Evolutionary conservation across 2,797 vertebrate species (phyloP).

Genomic region (Miopithecus talapoin): DNA sequence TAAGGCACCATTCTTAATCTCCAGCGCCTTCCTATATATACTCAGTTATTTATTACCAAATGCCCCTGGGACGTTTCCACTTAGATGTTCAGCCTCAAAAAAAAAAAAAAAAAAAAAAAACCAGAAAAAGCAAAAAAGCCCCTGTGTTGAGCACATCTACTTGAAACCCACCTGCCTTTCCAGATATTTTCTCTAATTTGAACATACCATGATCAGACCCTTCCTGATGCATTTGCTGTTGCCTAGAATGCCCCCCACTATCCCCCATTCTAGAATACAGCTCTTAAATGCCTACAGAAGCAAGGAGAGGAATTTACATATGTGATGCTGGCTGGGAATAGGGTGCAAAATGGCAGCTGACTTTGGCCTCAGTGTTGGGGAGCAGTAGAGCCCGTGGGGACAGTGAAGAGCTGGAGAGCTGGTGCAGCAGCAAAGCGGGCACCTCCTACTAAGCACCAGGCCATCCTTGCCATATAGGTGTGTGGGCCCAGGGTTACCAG

Average conservation of each 20-base stretch:
- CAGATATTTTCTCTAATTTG: neutral
- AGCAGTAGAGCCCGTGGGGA: neutral
- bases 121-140: no score
- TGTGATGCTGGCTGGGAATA: neutral
- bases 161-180: neutral
- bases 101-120: neutral
- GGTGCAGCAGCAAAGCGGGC: no score
- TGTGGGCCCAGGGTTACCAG: neutral
- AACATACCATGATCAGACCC: rapidly evolving
- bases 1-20: neutral
- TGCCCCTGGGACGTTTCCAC: neutral
- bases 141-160: neutral
- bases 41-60: neutral
- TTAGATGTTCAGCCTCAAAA: neutral
- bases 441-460: neutral
- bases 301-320: no score
- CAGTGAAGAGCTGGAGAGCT: neutral
- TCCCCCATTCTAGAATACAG: neutral
- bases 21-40: neutral
- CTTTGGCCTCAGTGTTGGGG: neutral
- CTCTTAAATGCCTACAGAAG: neutral
- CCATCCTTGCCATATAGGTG: neutral
- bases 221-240: neutral
- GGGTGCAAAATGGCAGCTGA: neutral
- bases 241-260: neutral